Percentiles rank a stretch among this genome's conserved stretches.
Evolutionary conservation across 2,113 vertebrate species (phyloP).

Genomic region (Microcebus tavaratra): DNA sequence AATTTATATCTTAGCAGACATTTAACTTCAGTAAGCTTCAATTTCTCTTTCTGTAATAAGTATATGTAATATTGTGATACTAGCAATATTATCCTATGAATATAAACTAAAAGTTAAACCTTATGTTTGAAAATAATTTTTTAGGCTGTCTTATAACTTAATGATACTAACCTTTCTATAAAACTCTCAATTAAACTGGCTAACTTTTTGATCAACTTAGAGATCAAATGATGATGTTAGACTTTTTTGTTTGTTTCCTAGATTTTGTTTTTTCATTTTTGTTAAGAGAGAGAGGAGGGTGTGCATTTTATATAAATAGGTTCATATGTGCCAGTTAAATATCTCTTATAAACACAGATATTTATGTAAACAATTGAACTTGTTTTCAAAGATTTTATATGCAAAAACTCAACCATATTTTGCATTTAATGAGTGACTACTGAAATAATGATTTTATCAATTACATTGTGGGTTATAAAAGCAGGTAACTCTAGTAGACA

Average conservation of each 20-base stretch:
- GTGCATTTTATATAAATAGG: background rate
- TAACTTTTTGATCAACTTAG: background rate
- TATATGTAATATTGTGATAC: background rate
- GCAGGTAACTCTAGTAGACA: background rate
- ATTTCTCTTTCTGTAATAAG: background rate
- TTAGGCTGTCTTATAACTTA: background rate
- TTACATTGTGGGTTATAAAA: background rate
- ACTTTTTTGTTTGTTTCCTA: background rate
- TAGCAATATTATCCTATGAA: background rate
- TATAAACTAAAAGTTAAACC: background rate
- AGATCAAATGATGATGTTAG: background rate
- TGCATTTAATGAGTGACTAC: background rate
- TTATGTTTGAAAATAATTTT: background rate
- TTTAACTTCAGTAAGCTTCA: background rate
- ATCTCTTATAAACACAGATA: background rate
- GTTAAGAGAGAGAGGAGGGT: background rate
- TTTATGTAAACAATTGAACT: background rate
- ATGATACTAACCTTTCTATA: background rate
- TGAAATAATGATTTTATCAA: background rate
- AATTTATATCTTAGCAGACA: background rate
- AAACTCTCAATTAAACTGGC: background rate
- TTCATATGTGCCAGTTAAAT: background rate
- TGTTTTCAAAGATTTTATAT: background rate
- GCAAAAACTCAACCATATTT: background rate
- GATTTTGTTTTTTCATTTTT: background rate